Percentiles rank a stretch among this genome's conserved stretches.
phyloP scores from a whole-genome alignment of 2,888 invertebrate genomes.

The Spialia ferax region DNA sequence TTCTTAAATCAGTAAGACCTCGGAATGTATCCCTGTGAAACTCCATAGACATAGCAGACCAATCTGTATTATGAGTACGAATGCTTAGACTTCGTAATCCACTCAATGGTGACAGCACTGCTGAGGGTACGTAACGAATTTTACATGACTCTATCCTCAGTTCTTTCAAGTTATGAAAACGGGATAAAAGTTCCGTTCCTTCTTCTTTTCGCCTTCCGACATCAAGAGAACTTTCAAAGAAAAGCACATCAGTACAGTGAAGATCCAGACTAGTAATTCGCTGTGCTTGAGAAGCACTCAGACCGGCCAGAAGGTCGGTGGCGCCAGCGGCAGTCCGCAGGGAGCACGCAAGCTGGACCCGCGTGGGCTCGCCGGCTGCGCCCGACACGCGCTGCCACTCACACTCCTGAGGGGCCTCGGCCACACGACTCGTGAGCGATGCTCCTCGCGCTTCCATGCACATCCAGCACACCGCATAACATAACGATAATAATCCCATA shows the following conservation, averaged over 20 bases:
- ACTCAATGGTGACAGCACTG: constrained; percentile 89
- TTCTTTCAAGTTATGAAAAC: constrained; percentile 89
- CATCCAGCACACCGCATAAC: constrained; percentile 74
- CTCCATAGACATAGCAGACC: constrained; percentile 93
- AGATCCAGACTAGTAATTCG: constrained; percentile 89
- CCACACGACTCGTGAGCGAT: constrained; percentile 82
- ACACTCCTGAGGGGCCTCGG: constrained; percentile 91
- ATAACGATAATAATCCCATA: constrained; percentile 77
- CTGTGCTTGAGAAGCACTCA: constrained; percentile 89
- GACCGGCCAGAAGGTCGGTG: constrained; percentile 88
- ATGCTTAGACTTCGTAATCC: constrained; percentile 89
- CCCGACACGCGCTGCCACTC: constrained; percentile 89
- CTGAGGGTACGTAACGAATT: constrained; percentile 90
- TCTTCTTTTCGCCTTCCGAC: constrained; percentile 83
- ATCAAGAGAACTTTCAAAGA: constrained; percentile 90
- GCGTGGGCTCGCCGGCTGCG: constrained; percentile 83
- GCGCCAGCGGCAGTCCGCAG: constrained; percentile 89
- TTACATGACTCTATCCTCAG: constrained; percentile 92
- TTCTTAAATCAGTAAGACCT: constrained; percentile 89
- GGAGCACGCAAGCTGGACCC: constrained; percentile 88
- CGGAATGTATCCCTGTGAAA: constrained; percentile 91
- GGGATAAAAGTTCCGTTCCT: constrained; percentile 86
- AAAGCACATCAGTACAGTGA: constrained; percentile 91
- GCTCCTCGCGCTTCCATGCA: constrained; percentile 72
- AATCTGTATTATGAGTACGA: constrained; percentile 92